Evolutionary conservation across 2,797 vertebrate species (phyloP), one percentile per base, ranked within the genome.

Genomic region (Darevskia nairensis): DNA sequence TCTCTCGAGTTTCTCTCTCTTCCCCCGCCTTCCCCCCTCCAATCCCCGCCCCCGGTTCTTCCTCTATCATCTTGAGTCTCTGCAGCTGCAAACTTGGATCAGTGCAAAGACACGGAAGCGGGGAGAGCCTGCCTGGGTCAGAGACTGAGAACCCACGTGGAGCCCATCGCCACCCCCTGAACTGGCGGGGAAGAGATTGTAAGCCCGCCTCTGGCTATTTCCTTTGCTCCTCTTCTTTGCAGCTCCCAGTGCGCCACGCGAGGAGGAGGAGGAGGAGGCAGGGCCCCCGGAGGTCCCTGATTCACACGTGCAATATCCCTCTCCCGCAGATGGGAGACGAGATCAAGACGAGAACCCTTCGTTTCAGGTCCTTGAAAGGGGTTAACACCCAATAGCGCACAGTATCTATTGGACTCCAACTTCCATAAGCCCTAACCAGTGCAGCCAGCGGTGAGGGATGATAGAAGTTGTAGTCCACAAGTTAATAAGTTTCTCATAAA

Each of bases 41-140:
- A 1, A 29, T 9, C 1, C 13, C 21, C 27, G 7, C 27, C 46
- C 19, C 7, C 8, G 1, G 1, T 41, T 9, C 3, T 8, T 21
- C 5, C 8, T 9, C 44, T n/a, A 25, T 74, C 25, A 2, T 2
- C 21, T 17, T 50, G 55, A 64, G 17, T 84, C 17, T 13, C 41
- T 41, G 3, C 10, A 78, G 11, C 6, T 68, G 74, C 23, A 19
- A 32, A 44, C n/a, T 25, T 13, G 35, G 3, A 44, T 3, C 11
- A 23, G 17, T 41, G 80, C n/a, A 66, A 11, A 69, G 32, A 32
- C 10, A 1, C 29, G n/a, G 17, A 27, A 13, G 6, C 1, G 29
- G 41, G 19, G 35, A 39, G 21, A 77, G 3, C 79, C 21, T 25
- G 64, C 69, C 1, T 9, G 46, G 82, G 82, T 74, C 39, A 74